Evolutionary conservation across 1,140 invertebrate species (phyloP).

Genomic region (Pygmarrhopalites habei): DNA sequence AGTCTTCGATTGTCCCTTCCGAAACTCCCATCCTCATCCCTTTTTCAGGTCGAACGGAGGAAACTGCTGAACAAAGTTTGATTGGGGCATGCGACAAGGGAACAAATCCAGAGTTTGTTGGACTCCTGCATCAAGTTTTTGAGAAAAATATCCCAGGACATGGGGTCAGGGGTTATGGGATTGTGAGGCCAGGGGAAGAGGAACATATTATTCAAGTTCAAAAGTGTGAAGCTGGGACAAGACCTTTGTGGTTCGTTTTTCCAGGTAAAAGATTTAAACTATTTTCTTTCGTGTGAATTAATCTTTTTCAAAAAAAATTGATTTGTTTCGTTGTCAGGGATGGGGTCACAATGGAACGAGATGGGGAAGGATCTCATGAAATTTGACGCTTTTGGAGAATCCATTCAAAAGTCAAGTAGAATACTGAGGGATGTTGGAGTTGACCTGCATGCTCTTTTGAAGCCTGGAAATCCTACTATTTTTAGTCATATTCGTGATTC

Average conservation of each 20-base stretch:
- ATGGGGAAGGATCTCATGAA: slow-evolving; percentile 80
- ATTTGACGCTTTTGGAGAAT: slow-evolving; percentile 67
- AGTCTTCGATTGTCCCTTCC: background rate
- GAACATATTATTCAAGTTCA: background rate
- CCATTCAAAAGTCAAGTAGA: slow-evolving; percentile 65
- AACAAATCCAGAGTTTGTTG: background rate
- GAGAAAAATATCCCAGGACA: background rate
- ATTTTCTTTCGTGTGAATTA: no score
- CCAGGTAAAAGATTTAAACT: no score
- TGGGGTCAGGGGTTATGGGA: slow-evolving; percentile 8
- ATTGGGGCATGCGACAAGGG: background rate
- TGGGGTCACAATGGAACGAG: slow-evolving; percentile 92
- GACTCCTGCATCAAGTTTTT: background rate
- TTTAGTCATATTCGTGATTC: slow-evolving; percentile 77
- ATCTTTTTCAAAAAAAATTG: no score
- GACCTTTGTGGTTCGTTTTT: slow-evolving; percentile 88
- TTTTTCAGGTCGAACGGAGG: slow-evolving; percentile 48
- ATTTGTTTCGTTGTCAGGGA: no score
- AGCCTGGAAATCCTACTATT: slow-evolving; percentile 61
- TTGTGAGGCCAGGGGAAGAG: background rate
- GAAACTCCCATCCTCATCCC: slow-evolving; percentile 43
- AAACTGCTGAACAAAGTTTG: slow-evolving; percentile 42
- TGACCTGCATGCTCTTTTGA: slow-evolving; percentile 72
- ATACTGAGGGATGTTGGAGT: slow-evolving; percentile 67
- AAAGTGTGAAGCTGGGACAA: slow-evolving; percentile 47